phyloP scores from a whole-genome alignment of 2,113 vertebrate genomes.

The Atlantisia rogersi region DNA sequence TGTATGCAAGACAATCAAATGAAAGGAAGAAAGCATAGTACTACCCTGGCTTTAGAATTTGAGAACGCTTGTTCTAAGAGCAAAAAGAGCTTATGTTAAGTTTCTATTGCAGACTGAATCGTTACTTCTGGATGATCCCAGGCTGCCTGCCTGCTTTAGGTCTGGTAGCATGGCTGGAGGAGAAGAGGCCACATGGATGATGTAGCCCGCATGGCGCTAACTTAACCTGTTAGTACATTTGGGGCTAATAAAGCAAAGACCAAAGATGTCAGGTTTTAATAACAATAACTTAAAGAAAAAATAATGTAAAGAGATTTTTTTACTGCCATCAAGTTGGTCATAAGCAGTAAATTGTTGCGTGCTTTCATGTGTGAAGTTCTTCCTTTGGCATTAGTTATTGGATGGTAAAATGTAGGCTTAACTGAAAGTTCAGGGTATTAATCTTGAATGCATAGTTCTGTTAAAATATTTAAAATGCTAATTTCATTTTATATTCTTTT shows the following conservation, averaged over 20 bases:
- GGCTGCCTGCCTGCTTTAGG: neutral
- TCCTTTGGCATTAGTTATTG: neutral
- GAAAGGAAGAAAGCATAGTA: neutral
- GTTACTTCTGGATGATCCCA: neutral
- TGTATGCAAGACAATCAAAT: rapidly evolving
- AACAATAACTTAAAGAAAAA: neutral
- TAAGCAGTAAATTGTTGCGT: neutral
- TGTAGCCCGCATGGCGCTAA: rapidly evolving
- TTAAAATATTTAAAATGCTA: neutral
- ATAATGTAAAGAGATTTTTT: rapidly evolving
- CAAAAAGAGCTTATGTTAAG: neutral
- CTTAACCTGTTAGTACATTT: neutral
- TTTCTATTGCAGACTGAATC: neutral
- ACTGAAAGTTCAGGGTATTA: neutral
- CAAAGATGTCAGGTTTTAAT: neutral
- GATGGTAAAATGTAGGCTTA: neutral
- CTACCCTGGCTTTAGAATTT: neutral
- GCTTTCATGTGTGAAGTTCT: neutral
- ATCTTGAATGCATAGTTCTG: neutral
- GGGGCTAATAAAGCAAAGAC: neutral
- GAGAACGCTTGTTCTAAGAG: no score
- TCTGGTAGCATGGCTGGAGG: neutral
- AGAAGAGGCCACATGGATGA: rapidly evolving
- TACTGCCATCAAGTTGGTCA: rapidly evolving
- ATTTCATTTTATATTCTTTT: neutral